Conservation (phyloP, 1,140 invertebrate species). For the Eurosta solidaginis region DNA sequence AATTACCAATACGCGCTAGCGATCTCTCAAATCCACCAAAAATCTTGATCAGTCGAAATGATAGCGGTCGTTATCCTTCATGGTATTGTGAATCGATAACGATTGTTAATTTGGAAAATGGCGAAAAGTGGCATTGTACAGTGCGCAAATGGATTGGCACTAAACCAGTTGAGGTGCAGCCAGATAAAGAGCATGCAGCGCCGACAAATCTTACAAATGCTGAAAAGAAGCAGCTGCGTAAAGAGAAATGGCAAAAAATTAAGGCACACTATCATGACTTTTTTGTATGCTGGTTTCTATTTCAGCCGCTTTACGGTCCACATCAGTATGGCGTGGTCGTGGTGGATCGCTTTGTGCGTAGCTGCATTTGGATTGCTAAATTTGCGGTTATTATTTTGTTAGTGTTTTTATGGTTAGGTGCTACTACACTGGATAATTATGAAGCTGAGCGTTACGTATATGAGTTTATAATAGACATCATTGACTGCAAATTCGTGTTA, state of each 20-base stretch:
- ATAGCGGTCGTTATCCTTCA: background rate
- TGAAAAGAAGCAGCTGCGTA: background rate
- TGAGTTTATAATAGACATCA: background rate
- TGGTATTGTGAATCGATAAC: slow-evolving; percentile 2
- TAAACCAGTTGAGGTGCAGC: background rate
- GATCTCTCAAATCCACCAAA: background rate
- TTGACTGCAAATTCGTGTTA: background rate
- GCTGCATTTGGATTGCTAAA: background rate
- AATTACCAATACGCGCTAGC: background rate
- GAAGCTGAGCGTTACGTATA: background rate
- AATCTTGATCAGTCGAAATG: background rate
- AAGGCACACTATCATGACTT: background rate
- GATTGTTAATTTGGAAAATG: background rate
- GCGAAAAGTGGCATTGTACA: background rate
- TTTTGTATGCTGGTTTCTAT: background rate
- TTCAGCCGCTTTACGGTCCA: background rate
- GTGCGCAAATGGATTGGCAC: background rate
- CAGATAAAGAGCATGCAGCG: background rate
- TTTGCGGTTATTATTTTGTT: background rate
- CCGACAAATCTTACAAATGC: too few species aligned
- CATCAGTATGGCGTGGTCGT: background rate
- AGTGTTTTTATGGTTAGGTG: background rate
- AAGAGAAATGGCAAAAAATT: background rate
- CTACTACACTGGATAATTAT: background rate
- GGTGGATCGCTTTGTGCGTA: background rate